These are phyloP conservation scores for Macrotis lagotis DNA, from an alignment of 2,113 vertebrate genomes.

Conservation along the genomic window DNA sequence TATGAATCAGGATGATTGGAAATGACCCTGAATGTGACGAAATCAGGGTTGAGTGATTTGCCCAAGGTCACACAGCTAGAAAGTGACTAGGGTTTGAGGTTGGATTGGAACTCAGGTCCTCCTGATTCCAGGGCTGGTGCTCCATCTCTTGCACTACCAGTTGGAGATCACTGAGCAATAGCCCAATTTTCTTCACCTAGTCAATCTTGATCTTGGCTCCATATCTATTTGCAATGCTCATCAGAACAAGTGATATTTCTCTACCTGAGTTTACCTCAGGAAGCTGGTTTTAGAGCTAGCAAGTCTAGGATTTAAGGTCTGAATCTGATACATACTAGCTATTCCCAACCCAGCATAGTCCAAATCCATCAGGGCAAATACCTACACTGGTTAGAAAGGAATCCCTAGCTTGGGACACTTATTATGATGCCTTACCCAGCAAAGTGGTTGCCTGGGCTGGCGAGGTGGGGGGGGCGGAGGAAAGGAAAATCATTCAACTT, in stretches of 20 bases:
- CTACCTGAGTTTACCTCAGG: too few species aligned
- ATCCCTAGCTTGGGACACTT: background rate
- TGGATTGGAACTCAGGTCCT: too few species aligned
- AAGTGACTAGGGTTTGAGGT: too few species aligned
- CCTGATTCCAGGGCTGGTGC: too few species aligned
- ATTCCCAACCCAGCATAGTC: background rate
- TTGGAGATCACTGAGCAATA: background rate
- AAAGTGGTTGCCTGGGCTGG: background rate
- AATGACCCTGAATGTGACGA: too few species aligned
- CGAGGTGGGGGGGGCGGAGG: background rate
- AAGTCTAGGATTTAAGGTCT: background rate
- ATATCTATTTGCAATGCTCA: background rate
- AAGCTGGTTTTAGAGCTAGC: background rate
- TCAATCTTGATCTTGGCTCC: background rate
- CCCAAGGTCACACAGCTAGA: too few species aligned
- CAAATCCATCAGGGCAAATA: accelerated
- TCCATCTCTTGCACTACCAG: too few species aligned
- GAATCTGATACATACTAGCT: background rate
- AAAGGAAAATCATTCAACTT: background rate
- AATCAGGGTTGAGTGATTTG: too few species aligned
- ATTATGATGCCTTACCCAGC: background rate
- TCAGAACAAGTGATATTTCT: background rate
- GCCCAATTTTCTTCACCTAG: background rate
- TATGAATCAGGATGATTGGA: too few species aligned
- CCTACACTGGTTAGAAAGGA: background rate